Conservation (phyloP, 1,140 invertebrate species). For the Diorhabda carinulata region DNA sequence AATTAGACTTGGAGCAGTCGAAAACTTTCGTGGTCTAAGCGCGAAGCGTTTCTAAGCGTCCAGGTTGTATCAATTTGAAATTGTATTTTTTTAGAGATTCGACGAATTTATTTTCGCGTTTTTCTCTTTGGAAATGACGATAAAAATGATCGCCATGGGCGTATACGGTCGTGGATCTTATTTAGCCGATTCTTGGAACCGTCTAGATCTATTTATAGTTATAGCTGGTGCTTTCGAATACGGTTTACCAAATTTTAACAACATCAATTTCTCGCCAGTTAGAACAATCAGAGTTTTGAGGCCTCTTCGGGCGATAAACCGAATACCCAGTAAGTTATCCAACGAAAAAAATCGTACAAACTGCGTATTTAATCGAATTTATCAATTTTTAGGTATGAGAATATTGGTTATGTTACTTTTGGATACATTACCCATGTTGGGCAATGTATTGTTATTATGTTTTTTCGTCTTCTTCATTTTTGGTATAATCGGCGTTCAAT, state of each 20-base stretch:
- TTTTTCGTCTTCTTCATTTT: slow-evolving; percentile 99
- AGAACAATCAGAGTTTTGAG: slow-evolving; percentile 94
- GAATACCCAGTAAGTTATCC: slow-evolving; percentile 93
- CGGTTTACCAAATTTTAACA: slow-evolving; percentile 86
- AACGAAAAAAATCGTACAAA: background rate
- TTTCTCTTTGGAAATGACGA: slow-evolving; percentile 93
- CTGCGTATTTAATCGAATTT: background rate
- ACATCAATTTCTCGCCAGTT: slow-evolving; percentile 97
- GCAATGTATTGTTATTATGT: slow-evolving; percentile 95
- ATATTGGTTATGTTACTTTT: slow-evolving; percentile 98
- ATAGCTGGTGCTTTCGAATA: slow-evolving; percentile 92
- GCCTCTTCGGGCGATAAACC: slow-evolving; percentile 95
- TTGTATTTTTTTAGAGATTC: slow-evolving; percentile 69
- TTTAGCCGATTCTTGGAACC: slow-evolving; percentile 96
- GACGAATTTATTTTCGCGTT: slow-evolving; percentile 99
- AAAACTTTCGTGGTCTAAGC: too few relatives aligned
- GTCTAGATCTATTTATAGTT: slow-evolving; percentile 98
- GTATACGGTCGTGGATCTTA: slow-evolving; percentile 91
- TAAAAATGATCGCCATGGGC: slow-evolving; percentile 99
- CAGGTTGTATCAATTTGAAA: too few relatives aligned
- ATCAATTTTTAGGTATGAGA: slow-evolving; percentile 79
- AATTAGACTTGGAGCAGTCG: too few relatives aligned
- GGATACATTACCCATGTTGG: slow-evolving; percentile 98
- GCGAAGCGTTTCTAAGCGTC: too few relatives aligned
- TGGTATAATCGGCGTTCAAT: slow-evolving; percentile 97